phyloP scores from a whole-genome alignment of 1,140 invertebrate genomes.

The Cryptotermes secundus region DNA sequence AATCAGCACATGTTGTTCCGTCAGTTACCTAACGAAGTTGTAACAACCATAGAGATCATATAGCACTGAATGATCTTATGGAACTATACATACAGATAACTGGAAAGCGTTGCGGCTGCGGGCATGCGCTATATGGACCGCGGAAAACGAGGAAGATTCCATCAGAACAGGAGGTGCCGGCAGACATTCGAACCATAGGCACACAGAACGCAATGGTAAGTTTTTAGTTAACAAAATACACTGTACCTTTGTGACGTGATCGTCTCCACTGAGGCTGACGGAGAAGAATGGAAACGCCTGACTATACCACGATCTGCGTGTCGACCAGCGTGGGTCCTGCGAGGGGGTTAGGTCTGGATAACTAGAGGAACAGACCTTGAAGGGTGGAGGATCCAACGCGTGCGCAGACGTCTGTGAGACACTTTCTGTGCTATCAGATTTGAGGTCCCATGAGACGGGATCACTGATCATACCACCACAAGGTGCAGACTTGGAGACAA shows the following conservation, averaged over 20 bases:
- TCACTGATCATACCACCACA: not conserved
- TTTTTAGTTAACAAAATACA: not conserved
- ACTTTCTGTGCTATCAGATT: not conserved
- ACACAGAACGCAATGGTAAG: not conserved
- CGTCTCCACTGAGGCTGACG: not conserved
- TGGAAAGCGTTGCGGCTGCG: too few relatives aligned
- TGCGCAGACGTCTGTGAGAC: not conserved
- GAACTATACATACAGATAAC: too few relatives aligned
- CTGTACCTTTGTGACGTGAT: not conserved
- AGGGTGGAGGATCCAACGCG: not conserved
- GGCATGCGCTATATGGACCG: too few relatives aligned
- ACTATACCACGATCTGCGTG: not conserved
- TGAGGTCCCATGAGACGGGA: not conserved
- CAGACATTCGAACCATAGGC: not conserved
- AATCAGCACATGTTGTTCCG: too few relatives aligned
- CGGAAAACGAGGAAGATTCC: too few relatives aligned
- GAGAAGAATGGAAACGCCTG: not conserved
- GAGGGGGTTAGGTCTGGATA: not conserved
- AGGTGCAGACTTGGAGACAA: not conserved
- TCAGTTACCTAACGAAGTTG: too few relatives aligned
- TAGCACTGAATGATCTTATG: too few relatives aligned
- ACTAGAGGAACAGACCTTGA: not conserved
- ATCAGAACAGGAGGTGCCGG: too few relatives aligned
- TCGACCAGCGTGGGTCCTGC: not conserved
- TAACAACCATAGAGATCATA: too few relatives aligned